phyloP scores from a whole-genome alignment of 64 coral and sea anemone species.

The Porites australiensis region DNA sequence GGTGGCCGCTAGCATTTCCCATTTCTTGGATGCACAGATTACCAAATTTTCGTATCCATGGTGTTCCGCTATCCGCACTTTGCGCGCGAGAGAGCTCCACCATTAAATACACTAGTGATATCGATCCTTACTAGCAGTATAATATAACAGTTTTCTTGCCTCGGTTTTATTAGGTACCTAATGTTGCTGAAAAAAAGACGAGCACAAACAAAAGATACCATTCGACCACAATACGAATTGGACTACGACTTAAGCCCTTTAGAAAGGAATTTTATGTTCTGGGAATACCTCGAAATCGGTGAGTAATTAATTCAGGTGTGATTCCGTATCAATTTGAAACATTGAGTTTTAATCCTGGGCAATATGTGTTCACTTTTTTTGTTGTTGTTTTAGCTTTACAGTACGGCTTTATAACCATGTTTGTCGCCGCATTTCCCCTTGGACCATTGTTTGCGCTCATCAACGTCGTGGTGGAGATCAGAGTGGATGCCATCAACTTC shows the following conservation, averaged over 20 bases:
- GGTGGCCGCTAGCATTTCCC: no score
- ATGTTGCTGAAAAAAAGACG: constrained; percentile 77
- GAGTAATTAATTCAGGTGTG: neutral
- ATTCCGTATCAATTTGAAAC: no score
- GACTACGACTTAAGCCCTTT: constrained; percentile 70
- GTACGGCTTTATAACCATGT: constrained; percentile 94
- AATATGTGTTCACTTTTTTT: no score
- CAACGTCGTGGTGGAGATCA: constrained; percentile 58
- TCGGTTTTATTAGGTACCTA: constrained; percentile 43
- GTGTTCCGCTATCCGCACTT: no score
- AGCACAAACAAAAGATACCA: constrained; percentile 25
- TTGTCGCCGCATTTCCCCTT: constrained; percentile 85
- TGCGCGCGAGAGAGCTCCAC: no score
- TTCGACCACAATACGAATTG: constrained; percentile 40
- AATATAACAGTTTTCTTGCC: no score
- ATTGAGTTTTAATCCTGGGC: no score
- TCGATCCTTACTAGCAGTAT: no score
- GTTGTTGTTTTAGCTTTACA: constrained; percentile 63
- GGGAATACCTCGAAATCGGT: constrained; percentile 86
- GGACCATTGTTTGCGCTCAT: constrained; percentile 71
- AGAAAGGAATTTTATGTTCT: constrained; percentile 75
- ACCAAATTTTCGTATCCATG: no score
- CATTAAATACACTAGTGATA: no score
- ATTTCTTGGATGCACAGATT: no score
- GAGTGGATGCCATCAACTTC: constrained; percentile 79